phyloP scores from a whole-genome alignment of 2,113 vertebrate genomes.

The Mesitornis unicolor region DNA sequence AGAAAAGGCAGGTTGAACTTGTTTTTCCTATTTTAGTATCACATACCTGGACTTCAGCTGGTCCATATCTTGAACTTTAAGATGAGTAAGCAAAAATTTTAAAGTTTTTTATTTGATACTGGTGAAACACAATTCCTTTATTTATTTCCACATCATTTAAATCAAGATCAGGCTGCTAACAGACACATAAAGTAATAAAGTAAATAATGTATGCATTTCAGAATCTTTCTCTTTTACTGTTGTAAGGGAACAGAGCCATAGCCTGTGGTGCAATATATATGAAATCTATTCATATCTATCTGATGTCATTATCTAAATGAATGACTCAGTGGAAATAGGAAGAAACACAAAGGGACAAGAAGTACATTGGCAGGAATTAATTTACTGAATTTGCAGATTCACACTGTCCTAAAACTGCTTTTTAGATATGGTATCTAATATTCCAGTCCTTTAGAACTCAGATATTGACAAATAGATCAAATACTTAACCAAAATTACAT shows the following conservation, averaged over 20 bases:
- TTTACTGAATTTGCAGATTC: neutral
- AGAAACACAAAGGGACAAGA: neutral
- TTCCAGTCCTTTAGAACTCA: neutral
- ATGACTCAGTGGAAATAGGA: neutral
- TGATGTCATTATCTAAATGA: neutral
- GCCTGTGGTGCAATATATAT: constrained; percentile 2
- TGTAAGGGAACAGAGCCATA: neutral
- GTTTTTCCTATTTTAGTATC: neutral
- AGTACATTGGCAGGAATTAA: neutral
- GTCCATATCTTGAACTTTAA: neutral
- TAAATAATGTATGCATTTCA: constrained; percentile 39
- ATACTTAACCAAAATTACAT: neutral
- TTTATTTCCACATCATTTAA: neutral
- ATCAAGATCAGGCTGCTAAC: constrained; percentile 26
- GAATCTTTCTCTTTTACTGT: constrained; percentile 35
- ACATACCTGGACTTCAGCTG: neutral
- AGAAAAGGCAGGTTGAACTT: neutral
- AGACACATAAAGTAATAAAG: constrained; percentile 28
- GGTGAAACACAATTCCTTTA: neutral
- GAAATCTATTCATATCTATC: neutral
- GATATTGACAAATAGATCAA: neutral
- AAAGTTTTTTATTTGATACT: neutral
- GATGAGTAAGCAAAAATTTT: neutral
- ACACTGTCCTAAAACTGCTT: neutral
- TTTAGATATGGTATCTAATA: neutral